Evolutionary conservation across 64 coral and sea anemone genomes (phyloP).

Genomic region (Actinia tenebrosa): DNA sequence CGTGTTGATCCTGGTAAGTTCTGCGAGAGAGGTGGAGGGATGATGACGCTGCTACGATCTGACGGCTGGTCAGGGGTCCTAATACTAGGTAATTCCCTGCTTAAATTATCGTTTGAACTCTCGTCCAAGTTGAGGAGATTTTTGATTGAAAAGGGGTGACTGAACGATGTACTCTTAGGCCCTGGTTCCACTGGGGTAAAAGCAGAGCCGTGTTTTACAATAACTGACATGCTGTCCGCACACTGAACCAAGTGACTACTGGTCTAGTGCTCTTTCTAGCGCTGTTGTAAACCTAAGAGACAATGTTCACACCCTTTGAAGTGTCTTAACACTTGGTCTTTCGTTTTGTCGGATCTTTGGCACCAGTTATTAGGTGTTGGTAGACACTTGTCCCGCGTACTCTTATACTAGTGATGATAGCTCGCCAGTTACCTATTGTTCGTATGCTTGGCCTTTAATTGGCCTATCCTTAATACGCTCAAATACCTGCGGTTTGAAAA

Average conservation of each 20-base stretch:
- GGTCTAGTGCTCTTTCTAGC: not conserved
- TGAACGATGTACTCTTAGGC: not conserved
- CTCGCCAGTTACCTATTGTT: not conserved
- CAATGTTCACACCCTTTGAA: not conserved
- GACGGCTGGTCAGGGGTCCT: not conserved
- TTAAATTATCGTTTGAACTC: not conserved
- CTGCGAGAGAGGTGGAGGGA: not conserved
- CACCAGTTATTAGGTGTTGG: not conserved
- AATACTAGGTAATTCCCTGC: not conserved
- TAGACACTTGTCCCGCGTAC: slow-evolving; percentile 2
- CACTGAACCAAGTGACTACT: not conserved
- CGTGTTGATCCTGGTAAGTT: not conserved
- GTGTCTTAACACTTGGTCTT: not conserved
- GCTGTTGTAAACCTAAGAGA: not conserved
- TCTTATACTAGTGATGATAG: slow-evolving; percentile 18
- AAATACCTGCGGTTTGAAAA: slow-evolving; percentile 14
- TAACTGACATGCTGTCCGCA: not conserved
- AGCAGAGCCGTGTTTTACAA: not conserved
- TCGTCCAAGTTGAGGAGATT: not conserved
- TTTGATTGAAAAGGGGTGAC: slow-evolving; percentile 18
- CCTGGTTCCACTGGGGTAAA: not conserved
- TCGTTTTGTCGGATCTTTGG: not conserved
- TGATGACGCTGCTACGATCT: not conserved
- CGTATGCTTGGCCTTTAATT: not conserved
- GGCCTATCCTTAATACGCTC: not conserved